phyloP scores from a whole-genome alignment of 2,113 vertebrate species.

The Muntiacus reevesi region DNA sequence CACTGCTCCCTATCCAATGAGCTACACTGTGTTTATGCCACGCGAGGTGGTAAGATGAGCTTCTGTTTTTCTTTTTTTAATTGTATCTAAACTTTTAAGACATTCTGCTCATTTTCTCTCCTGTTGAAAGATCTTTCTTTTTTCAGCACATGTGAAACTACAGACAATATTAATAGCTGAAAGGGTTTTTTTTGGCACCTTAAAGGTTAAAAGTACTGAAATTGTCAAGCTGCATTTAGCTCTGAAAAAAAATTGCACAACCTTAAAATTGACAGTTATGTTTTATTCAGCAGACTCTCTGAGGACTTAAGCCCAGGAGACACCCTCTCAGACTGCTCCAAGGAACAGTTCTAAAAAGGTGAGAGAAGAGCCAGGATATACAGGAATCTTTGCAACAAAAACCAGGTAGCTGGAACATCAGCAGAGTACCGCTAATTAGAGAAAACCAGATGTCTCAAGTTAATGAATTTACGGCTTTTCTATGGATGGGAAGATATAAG shows the following conservation, averaged over 20 bases:
- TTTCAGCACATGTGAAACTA: not conserved
- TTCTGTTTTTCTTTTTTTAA: not conserved
- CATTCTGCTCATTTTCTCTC: not conserved
- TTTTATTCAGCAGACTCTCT: not conserved
- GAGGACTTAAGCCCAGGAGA: not conserved
- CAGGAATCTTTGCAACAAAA: not conserved
- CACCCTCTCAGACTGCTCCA: not conserved
- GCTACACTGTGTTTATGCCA: not conserved
- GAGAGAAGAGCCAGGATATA: not conserved
- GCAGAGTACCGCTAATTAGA: not conserved
- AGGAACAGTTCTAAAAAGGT: not conserved
- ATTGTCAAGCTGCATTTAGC: not conserved
- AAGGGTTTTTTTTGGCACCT: not conserved
- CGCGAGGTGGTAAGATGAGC: not conserved
- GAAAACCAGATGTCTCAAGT: not conserved
- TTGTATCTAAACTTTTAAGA: not conserved
- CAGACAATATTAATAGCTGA: not conserved
- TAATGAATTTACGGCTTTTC: not conserved
- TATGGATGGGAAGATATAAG: not conserved
- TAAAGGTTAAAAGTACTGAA: accelerated
- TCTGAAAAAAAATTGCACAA: not conserved
- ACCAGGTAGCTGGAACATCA: not conserved
- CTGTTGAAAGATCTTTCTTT: not conserved
- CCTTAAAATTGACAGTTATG: not conserved
- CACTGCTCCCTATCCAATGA: not conserved